Percentiles rank a stretch among this genome's conserved stretches.
These are phyloP conservation scores for Chrysotoxum bicinctum DNA, from an alignment of 2,888 invertebrate genomes.

Conservation along the genomic window DNA sequence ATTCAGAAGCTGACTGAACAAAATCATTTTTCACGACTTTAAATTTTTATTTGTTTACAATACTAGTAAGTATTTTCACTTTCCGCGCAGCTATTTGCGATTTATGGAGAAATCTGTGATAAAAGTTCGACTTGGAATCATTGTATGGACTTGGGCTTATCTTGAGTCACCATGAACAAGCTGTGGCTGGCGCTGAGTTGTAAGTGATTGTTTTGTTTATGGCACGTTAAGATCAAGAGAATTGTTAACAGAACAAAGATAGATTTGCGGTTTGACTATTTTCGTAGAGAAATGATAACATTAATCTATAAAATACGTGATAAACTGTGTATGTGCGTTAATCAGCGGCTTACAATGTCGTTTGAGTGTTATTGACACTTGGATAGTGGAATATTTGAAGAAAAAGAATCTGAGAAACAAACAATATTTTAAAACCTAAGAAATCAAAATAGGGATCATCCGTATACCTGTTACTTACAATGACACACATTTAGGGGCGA, in stretches of 20 bases:
- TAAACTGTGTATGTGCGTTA: neutral
- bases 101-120: neutral
- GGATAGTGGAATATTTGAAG: no score
- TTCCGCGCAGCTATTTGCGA: neutral
- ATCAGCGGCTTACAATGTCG: neutral
- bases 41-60: neutral
- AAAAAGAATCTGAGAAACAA: no score
- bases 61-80: neutral
- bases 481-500: no score
- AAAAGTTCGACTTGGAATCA: neutral
- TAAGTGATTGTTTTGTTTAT: neutral
- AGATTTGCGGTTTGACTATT: neutral
- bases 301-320: neutral
- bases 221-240: neutral
- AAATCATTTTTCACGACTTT: neutral
- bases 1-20: conserved; percentile 31
- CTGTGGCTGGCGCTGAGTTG: neutral
- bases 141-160: neutral
- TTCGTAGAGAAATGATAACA: neutral
- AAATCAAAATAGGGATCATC: no score
- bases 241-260: neutral
- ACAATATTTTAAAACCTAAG: no score
- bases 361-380: no score
- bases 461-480: no score
- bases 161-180: neutral